Evolutionary conservation across 1,140 invertebrate species (phyloP).

Genomic region (Pseudomyrmex concolor): DNA sequence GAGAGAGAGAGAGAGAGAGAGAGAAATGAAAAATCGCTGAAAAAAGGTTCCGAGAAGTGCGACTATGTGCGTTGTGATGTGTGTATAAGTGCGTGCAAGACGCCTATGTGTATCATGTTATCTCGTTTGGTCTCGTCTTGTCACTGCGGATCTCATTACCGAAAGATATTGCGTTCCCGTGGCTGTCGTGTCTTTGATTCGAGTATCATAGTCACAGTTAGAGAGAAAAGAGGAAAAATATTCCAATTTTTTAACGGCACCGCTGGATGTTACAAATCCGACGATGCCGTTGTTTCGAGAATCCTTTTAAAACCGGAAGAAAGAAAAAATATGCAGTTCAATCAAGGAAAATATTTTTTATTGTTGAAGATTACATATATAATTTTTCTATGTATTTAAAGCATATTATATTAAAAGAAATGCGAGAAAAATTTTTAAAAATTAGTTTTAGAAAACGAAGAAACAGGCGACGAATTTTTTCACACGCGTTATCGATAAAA

Average conservation of each 20-base stretch:
- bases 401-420: neutral
- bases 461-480: neutral
- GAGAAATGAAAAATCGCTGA: constrained; percentile 29
- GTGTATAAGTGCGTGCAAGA: constrained; percentile 59
- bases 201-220: neutral
- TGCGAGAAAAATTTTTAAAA: neutral
- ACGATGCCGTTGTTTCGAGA: too few relatives aligned
- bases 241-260: neutral
- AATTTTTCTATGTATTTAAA: constrained; percentile 1
- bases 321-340: too few relatives aligned
- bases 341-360: neutral
- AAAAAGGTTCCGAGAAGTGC: constrained; percentile 64
- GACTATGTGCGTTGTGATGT: constrained; percentile 58
- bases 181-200: constrained; percentile 7
- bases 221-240: constrained; percentile 4
- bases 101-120: constrained; percentile 55
- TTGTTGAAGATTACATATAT: neutral
- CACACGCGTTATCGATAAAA: neutral
- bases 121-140: constrained; percentile 60
- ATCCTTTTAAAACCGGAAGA: neutral
- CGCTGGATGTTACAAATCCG: neutral
- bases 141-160: constrained; percentile 62
- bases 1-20: neutral
- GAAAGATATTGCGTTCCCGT: constrained; percentile 37
- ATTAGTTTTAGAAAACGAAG: too few relatives aligned